These are phyloP conservation scores for Cheumatopsyche charites DNA, from an alignment of 1,140 invertebrate genomes.

Conservation along the genomic window DNA sequence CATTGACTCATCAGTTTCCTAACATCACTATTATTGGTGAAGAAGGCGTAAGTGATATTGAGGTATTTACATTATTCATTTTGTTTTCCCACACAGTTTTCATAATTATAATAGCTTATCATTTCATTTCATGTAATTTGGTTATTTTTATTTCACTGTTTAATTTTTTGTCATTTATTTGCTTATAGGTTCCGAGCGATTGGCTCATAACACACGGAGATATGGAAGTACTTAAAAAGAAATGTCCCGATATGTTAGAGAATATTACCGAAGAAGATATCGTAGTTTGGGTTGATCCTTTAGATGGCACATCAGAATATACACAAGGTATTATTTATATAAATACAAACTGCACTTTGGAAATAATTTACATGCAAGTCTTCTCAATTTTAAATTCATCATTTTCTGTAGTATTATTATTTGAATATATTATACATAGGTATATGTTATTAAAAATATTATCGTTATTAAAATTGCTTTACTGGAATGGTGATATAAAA, in stretches of 20 bases:
- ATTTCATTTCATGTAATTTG: too few species aligned
- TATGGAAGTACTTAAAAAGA: constrained; percentile 70
- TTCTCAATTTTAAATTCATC: background rate
- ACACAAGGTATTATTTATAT: constrained; percentile 68
- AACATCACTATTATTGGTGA: constrained; percentile 90
- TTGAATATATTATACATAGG: background rate
- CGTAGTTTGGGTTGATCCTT: constrained; percentile 97
- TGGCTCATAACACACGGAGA: constrained; percentile 76
- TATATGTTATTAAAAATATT: too few species aligned
- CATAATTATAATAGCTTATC: too few species aligned
- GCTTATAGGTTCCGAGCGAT: constrained; percentile 67
- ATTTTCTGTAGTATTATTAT: background rate
- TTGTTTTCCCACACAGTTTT: background rate
- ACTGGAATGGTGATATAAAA: too few species aligned
- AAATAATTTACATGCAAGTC: background rate
- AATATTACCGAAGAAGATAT: constrained; percentile 73
- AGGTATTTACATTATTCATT: constrained; percentile 53
- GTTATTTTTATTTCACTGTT: too few species aligned
- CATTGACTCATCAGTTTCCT: constrained; percentile 83
- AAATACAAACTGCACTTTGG: background rate
- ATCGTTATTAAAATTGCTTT: too few species aligned
- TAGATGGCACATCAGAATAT: constrained; percentile 96
- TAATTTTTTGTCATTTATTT: background rate
- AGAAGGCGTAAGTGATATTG: constrained; percentile 73
- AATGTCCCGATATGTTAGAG: constrained; percentile 72